These are phyloP conservation scores for Columbina picui DNA, from an alignment of 2,113 vertebrate genomes.

Conservation along the genomic window DNA sequence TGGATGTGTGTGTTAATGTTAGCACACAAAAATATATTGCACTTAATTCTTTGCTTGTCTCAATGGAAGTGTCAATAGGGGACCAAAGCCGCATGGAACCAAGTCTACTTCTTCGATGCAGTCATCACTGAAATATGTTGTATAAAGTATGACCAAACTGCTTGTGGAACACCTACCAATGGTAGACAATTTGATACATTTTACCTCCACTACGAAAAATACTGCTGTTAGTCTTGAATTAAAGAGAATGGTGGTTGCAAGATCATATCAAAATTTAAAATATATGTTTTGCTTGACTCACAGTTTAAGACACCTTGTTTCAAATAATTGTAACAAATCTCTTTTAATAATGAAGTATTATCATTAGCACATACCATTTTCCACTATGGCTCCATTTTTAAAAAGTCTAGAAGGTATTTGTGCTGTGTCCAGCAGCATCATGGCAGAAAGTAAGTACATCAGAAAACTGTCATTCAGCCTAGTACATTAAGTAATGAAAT, in stretches of 20 bases:
- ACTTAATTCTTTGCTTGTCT: neutral
- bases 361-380: neutral
- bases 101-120: neutral
- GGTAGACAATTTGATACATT: neutral
- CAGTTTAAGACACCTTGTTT: neutral
- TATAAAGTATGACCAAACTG: neutral
- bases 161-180: neutral
- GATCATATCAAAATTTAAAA: neutral
- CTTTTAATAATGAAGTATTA: neutral
- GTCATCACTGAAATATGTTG: too few relatives aligned
- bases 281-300: neutral
- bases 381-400: neutral
- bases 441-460: neutral
- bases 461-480: neutral
- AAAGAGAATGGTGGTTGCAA: neutral
- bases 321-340: neutral
- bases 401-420: neutral
- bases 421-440: neutral
- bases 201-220: neutral
- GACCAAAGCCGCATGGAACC: neutral
- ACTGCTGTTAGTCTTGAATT: neutral
- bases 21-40: neutral
- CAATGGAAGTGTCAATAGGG: neutral
- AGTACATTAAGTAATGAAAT: slow-evolving; percentile 13
- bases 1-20: neutral